A percentile compares a stretch with the other conserved stretches of the same genome.
Evolutionary conservation across 1,140 invertebrate genomes (phyloP).

Genomic region (Drosophila dunni): DNA sequence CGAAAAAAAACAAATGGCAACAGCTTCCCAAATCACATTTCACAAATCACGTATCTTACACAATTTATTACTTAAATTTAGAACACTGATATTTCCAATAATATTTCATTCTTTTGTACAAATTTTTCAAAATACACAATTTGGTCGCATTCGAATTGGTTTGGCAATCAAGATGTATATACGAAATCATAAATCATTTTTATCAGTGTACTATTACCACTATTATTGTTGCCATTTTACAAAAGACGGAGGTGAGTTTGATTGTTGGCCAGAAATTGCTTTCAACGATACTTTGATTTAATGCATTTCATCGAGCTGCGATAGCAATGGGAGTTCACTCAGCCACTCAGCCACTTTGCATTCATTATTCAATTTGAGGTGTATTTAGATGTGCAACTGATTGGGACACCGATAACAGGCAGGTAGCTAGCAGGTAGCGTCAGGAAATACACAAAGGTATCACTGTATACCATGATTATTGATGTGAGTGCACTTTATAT

Average conservation of each 20-base stretch:
- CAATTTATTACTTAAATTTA: too few relatives aligned
- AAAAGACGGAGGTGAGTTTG: not conserved
- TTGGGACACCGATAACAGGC: slow-evolving; percentile 50
- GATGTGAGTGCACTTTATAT: slow-evolving; percentile 17
- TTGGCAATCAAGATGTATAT: too few relatives aligned
- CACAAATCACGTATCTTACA: too few relatives aligned
- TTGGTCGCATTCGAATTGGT: too few relatives aligned
- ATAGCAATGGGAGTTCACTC: slow-evolving; percentile 44
- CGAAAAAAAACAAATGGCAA: too few relatives aligned
- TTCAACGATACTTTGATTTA: slow-evolving; percentile 81
- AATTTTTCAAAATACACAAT: too few relatives aligned
- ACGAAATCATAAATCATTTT: too few relatives aligned
- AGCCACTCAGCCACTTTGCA: slow-evolving; percentile 72
- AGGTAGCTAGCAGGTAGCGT: not conserved
- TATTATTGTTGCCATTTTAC: slow-evolving; percentile 4
- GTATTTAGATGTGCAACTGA: slow-evolving; percentile 74
- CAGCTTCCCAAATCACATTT: too few relatives aligned
- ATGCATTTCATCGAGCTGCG: slow-evolving; percentile 80
- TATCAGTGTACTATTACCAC: not conserved
- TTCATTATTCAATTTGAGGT: slow-evolving; percentile 80
- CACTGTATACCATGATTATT: slow-evolving; percentile 20
- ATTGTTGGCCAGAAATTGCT: slow-evolving; percentile 55
- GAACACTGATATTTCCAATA: too few relatives aligned
- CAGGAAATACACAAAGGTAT: not conserved
- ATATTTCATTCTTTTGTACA: too few relatives aligned